Conservation (phyloP, 2,888 invertebrate species). For the Phengaris alcon region DNA sequence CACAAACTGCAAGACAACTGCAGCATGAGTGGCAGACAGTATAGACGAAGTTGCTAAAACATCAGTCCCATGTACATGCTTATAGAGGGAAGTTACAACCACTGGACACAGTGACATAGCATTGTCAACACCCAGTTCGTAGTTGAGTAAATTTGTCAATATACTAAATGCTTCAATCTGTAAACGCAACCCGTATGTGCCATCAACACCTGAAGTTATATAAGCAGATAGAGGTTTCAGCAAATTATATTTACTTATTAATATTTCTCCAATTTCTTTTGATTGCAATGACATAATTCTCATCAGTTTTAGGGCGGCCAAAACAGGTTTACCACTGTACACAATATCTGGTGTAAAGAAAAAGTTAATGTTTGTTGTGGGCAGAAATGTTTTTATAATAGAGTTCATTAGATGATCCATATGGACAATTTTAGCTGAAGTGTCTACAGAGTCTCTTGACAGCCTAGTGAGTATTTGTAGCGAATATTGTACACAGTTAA, state of each 20-base stretch:
- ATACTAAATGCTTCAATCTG: slow-evolving; percentile 83
- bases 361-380: slow-evolving; percentile 60
- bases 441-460: slow-evolving; percentile 86
- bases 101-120: slow-evolving; percentile 74
- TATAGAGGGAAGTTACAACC: slow-evolving; percentile 76
- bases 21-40: slow-evolving; percentile 78
- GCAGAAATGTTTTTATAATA: slow-evolving; percentile 81
- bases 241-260: slow-evolving; percentile 77
- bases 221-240: slow-evolving; percentile 77
- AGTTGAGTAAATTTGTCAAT: slow-evolving; percentile 77
- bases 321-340: slow-evolving; percentile 83
- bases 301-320: slow-evolving; percentile 85
- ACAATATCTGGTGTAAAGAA: slow-evolving; percentile 63
- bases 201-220: slow-evolving; percentile 72
- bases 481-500: slow-evolving; percentile 85
- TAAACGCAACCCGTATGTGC: slow-evolving; percentile 74
- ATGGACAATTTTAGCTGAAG: slow-evolving; percentile 81
- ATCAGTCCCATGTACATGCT: slow-evolving; percentile 79
- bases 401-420: slow-evolving; percentile 82
- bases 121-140: slow-evolving; percentile 70
- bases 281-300: slow-evolving; percentile 84
- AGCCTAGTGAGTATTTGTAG: slow-evolving; percentile 89
- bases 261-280: slow-evolving; percentile 69
- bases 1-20: slow-evolving; percentile 74
- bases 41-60: slow-evolving; percentile 66